These are phyloP conservation scores for Villa cingulata DNA, from an alignment of 2,888 invertebrate genomes.

Conservation along the genomic window DNA sequence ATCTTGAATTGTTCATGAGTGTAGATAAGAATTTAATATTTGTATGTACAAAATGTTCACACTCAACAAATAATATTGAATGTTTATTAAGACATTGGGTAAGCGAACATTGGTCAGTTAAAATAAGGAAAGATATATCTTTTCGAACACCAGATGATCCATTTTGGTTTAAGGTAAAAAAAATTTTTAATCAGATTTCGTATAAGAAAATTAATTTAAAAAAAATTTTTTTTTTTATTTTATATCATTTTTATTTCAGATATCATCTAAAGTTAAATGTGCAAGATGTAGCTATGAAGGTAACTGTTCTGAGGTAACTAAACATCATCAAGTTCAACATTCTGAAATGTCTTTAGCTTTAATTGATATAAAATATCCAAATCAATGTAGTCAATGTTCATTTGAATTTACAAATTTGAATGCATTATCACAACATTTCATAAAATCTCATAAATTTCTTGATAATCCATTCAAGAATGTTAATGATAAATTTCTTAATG, in stretches of 20 bases:
- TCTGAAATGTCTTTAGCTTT: background rate
- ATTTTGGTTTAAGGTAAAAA: constrained; percentile 1
- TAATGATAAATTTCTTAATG: background rate
- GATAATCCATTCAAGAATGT: background rate
- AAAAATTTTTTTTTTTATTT: no score
- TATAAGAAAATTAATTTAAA: no score
- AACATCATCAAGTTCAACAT: background rate
- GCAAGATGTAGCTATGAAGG: background rate
- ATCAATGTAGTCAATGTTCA: constrained; percentile 4
- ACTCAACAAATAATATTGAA: background rate
- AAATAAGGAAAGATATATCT: background rate
- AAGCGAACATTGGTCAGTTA: background rate
- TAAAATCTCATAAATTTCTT: background rate
- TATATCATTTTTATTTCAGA: no score
- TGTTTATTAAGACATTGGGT: constrained; percentile 1
- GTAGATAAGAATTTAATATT: background rate
- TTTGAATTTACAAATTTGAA: background rate
- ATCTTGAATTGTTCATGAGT: background rate
- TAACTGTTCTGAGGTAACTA: background rate
- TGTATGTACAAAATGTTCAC: background rate
- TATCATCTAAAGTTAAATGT: background rate
- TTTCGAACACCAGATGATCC: background rate
- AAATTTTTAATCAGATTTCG: no score
- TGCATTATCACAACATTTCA: background rate
- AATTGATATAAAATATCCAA: background rate